Percentiles rank a stretch among this genome's conserved stretches.
Conservation (phyloP, 2,113 vertebrate species). For the Azemiops feae region DNA sequence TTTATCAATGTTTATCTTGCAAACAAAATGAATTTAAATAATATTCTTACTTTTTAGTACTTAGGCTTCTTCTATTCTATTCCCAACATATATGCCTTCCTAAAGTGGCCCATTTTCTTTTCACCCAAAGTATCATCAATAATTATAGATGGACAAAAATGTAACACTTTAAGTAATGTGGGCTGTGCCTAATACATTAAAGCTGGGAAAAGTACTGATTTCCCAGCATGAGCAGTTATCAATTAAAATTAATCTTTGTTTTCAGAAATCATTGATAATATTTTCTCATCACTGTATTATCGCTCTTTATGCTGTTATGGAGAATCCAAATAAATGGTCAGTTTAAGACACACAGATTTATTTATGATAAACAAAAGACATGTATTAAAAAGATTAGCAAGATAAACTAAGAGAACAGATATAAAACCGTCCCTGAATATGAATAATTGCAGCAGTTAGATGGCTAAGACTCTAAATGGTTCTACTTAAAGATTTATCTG, state of each 20-base stretch:
- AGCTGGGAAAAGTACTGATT: conserved; percentile 16
- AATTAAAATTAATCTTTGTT: conserved; percentile 21
- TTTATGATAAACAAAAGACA: neutral
- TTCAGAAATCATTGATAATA: conserved; percentile 1
- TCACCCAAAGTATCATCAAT: conserved; percentile 40
- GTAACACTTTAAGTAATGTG: conserved; percentile 38
- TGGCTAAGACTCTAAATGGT: neutral
- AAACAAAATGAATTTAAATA: conserved; percentile 57
- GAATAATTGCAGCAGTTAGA: conserved; percentile 7
- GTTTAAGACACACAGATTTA: conserved; percentile 13
- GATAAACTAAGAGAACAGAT: neutral
- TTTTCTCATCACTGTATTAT: neutral
- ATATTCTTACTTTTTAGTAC: conserved; percentile 40
- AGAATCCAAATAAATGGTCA: neutral
- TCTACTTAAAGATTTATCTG: conserved; percentile 4
- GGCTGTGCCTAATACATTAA: neutral
- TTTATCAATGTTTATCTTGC: conserved; percentile 55
- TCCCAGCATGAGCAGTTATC: conserved; percentile 27
- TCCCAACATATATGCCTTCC: conserved; percentile 41
- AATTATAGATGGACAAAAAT: conserved; percentile 37
- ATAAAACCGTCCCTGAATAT: neutral
- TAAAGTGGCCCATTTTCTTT: conserved; percentile 41
- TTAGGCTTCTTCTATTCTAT: conserved; percentile 25
- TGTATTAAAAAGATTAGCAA: neutral
- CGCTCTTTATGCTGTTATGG: neutral